Base-by-base conservation (phyloP, 2,113 vertebrate genomes). In the Colaptes auratus region DNA sequence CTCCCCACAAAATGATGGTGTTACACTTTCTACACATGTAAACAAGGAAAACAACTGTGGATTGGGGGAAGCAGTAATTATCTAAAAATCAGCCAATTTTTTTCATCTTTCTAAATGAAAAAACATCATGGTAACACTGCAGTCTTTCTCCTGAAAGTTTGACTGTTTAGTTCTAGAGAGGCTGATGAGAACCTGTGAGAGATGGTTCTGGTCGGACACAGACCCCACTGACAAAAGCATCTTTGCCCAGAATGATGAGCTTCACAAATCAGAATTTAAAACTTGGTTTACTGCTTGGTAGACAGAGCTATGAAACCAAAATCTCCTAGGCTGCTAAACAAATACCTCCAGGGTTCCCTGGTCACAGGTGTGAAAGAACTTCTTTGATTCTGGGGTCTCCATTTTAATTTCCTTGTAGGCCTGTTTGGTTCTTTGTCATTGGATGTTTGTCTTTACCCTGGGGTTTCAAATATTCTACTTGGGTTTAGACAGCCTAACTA, bases 1-100 rank as follows among this genome's bases (percentile, higher is more conserved):
- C 18, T 89, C 53, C 31, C 92, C 92, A 72, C 93, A 91, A 86
- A 94, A 88, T 1, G 60, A 95, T 64, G 83, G 48, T 3, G 3
- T 86, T 88, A 60, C 35, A 11, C 53, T 95, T 95, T 83, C 65
- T 78, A 3, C 86, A 77, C 7, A 25, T 84, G 58, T 95, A 96
- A 96, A 95, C 80, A 86, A 88, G 86, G 93, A 92, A 96, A 91
- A 87, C 84, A 84, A 92, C 69, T 78, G 28, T 44, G 86, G 79
- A 81, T 52, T 86, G 65, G 69, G 86, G 80, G 53, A 93, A 95
- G 61, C 73, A 90, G 61, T 88, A 93, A 94, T 88, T 94, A 93
- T 36, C 39, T 79, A 73, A 94, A 96, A 96, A 95, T 85, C 17
- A 92, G 44, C 65, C 23, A 39, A 44, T 66, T 44, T 81, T 93